A percentile compares a stretch with the other conserved stretches of the same genome.
Evolutionary conservation across 2,797 vertebrate genomes (phyloP).

Genomic region (Oryzias sinensis): DNA sequence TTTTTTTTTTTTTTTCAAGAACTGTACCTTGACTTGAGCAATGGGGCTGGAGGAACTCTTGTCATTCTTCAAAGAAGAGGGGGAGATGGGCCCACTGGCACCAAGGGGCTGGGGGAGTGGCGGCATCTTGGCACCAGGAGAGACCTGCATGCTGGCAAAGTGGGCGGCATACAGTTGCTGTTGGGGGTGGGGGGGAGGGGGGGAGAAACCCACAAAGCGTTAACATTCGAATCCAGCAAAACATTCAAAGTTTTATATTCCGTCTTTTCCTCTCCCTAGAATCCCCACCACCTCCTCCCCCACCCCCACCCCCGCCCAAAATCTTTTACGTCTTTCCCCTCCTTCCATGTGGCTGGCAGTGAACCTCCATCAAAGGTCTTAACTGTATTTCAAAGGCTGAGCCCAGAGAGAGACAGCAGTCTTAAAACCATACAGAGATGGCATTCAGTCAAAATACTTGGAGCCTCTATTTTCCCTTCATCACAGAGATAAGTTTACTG

Average conservation of each 20-base stretch:
- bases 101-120: slow-evolving; percentile 92
- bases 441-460: slow-evolving; percentile 79
- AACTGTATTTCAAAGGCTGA: slow-evolving; percentile 81
- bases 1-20: slow-evolving; percentile 35
- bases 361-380: slow-evolving; percentile 81
- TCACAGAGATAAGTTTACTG: slow-evolving; percentile 77
- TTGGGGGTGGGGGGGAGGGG: slow-evolving; percentile 54
- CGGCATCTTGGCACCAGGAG: slow-evolving; percentile 98
- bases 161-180: slow-evolving; percentile 99
- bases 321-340: slow-evolving; percentile 68
- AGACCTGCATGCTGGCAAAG: slow-evolving; percentile 99
- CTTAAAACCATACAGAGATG: slow-evolving; percentile 81
- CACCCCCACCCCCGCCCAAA: slow-evolving; percentile 31
- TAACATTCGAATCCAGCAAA: slow-evolving; percentile 76
- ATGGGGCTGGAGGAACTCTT: slow-evolving; percentile 97
- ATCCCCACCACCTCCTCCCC: slow-evolving; percentile 61
- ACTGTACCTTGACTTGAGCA: slow-evolving; percentile 94
- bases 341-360: slow-evolving; percentile 78
- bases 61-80: slow-evolving; percentile 96
- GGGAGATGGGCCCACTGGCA: slow-evolving; percentile 90
- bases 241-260: slow-evolving; percentile 78
- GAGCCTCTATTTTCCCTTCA: slow-evolving; percentile 80
- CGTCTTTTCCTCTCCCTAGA: slow-evolving; percentile 68
- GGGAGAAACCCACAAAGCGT: slow-evolving; percentile 72
- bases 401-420: slow-evolving; percentile 77